These are phyloP conservation scores for Bufo bufo DNA, from an alignment of 2,113 vertebrate genomes.

Conservation along the genomic window DNA sequence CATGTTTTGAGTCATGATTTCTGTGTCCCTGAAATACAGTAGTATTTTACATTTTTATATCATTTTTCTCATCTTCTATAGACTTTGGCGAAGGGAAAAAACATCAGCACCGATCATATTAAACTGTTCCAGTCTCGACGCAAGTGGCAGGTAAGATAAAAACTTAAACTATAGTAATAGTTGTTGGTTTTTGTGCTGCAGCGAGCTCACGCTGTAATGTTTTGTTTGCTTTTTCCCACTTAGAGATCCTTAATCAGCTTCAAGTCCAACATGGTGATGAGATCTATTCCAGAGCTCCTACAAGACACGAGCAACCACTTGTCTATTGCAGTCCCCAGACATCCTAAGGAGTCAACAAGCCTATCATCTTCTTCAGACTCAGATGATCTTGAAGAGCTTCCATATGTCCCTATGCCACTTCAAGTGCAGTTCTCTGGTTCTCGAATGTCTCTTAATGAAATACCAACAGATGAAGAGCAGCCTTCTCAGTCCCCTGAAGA, in stretches of 20 bases:
- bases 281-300: constrained; percentile 89
- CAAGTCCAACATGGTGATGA: constrained; percentile 96
- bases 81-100: constrained; percentile 88
- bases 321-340: constrained; percentile 88
- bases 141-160: constrained; percentile 90
- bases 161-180: not conserved
- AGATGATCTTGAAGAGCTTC: constrained; percentile 91
- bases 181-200: not conserved
- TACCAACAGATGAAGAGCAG: constrained; percentile 82
- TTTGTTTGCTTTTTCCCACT: not conserved
- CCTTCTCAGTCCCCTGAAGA: constrained; percentile 61
- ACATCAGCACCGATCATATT: constrained; percentile 87
- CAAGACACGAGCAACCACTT: constrained; percentile 88
- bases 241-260: constrained; percentile 96
- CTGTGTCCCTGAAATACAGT: too few relatives aligned
- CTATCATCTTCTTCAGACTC: constrained; percentile 94
- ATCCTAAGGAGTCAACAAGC: constrained; percentile 82
- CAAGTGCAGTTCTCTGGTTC: constrained; percentile 91
- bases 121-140: constrained; percentile 92
- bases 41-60: too few relatives aligned
- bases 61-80: constrained; percentile 60
- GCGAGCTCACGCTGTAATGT: not conserved
- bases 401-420: constrained; percentile 91
- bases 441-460: constrained; percentile 89
- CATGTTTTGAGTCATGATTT: too few relatives aligned